Evolutionary conservation across 2,113 vertebrate species (phyloP).

Genomic region (Galbula dea): DNA sequence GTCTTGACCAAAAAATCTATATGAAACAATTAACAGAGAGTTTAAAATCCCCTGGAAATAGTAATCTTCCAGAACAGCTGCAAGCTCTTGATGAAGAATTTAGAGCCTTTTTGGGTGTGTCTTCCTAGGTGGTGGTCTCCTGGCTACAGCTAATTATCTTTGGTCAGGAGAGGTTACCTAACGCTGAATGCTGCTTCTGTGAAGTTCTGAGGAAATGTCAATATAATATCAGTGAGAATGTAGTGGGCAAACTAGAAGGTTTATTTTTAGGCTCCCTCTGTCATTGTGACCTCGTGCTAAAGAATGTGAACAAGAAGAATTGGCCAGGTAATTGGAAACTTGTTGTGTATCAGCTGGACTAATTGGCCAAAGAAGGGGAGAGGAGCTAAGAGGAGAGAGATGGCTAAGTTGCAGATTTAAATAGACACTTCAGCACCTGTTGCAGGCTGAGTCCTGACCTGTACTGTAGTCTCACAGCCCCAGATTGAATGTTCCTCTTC

Average conservation of each 20-base stretch:
- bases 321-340: background rate
- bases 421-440: background rate
- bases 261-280: background rate
- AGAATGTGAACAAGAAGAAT: background rate
- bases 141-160: background rate
- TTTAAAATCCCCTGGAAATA: background rate
- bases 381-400: background rate
- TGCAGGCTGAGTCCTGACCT: background rate
- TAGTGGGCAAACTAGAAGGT: background rate
- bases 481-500: background rate
- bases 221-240: rapidly evolving
- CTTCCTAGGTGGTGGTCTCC: background rate
- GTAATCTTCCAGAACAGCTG: background rate
- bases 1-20: background rate
- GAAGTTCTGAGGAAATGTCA: background rate
- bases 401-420: background rate
- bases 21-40: background rate
- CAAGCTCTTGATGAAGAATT: background rate
- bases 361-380: background rate
- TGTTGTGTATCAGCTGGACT: background rate
- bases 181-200: background rate
- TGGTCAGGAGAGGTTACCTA: background rate
- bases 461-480: background rate
- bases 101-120: background rate
- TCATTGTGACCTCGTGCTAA: background rate